Conservation (phyloP, 1,140 invertebrate genomes). For the Drosophila sturtevanti region DNA sequence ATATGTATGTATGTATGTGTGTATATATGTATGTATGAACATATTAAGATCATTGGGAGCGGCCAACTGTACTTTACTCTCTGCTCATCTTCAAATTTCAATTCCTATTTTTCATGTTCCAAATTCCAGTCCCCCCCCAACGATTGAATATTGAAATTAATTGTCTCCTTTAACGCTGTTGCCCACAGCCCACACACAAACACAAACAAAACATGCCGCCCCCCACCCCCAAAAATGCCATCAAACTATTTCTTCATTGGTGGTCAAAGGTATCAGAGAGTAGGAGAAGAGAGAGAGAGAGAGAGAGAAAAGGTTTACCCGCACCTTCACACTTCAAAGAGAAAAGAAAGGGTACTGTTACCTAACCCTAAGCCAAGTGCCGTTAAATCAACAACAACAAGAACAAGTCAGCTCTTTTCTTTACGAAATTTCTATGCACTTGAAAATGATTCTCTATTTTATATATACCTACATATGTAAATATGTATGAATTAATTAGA, state of each 20-base stretch:
- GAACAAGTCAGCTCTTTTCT: background rate
- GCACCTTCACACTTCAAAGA: slow-evolving; percentile 33
- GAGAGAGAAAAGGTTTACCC: slow-evolving; percentile 29
- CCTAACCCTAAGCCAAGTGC: slow-evolving; percentile 14
- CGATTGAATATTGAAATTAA: slow-evolving; percentile 58
- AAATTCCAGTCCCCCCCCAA: no score
- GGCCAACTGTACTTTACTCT: no score
- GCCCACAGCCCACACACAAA: background rate
- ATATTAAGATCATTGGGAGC: no score
- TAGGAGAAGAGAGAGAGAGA: background rate
- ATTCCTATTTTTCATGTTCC: no score
- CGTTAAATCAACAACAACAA: slow-evolving; percentile 38
- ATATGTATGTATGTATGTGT: no score
- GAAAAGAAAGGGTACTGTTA: slow-evolving; percentile 8
- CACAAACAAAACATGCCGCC: background rate
- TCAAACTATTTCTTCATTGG: slow-evolving; percentile 23
- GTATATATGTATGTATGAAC: no score
- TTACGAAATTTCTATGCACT: background rate
- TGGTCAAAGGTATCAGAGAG: slow-evolving; percentile 35
- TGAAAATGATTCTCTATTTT: background rate
- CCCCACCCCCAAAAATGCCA: background rate
- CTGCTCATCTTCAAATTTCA: no score
- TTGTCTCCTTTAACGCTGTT: slow-evolving; percentile 51
- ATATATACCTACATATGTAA: no score
- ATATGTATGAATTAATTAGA: no score